Conservation (phyloP, 2,797 vertebrate genomes). For the Trachops cirrhosus region DNA sequence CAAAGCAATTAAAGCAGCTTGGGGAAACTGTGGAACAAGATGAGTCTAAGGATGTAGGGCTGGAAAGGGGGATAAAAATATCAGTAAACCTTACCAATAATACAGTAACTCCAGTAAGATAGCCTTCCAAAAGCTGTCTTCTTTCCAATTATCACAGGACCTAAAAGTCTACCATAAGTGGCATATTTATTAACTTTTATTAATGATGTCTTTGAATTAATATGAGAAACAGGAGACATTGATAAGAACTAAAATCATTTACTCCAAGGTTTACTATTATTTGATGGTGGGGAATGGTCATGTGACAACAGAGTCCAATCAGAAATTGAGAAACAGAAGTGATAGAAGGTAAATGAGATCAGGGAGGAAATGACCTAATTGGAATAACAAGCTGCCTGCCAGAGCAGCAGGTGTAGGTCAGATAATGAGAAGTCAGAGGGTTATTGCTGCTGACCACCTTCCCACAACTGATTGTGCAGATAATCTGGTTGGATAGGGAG, state of each 20-base stretch:
- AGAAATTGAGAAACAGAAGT: background rate
- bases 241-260: constrained; percentile 8
- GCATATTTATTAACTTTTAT: background rate
- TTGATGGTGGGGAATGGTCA: background rate
- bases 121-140: background rate
- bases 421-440: background rate
- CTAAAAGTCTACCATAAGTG: background rate
- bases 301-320: background rate
- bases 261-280: background rate
- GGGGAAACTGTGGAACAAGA: background rate
- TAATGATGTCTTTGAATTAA: constrained; percentile 5
- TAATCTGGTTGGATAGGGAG: constrained; percentile 62
- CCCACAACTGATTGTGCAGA: constrained; percentile 60
- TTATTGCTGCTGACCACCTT: constrained; percentile 34
- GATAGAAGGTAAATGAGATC: background rate
- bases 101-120: background rate
- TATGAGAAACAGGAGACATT: background rate
- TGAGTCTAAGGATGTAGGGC: background rate
- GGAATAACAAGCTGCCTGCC: background rate
- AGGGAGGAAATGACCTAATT: background rate
- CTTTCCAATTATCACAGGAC: background rate
- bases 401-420: background rate
- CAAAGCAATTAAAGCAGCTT: background rate
- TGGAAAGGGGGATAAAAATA: background rate
- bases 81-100: background rate